phyloP scores from a whole-genome alignment of 2,888 invertebrate genomes.

The Nudaria mundana region DNA sequence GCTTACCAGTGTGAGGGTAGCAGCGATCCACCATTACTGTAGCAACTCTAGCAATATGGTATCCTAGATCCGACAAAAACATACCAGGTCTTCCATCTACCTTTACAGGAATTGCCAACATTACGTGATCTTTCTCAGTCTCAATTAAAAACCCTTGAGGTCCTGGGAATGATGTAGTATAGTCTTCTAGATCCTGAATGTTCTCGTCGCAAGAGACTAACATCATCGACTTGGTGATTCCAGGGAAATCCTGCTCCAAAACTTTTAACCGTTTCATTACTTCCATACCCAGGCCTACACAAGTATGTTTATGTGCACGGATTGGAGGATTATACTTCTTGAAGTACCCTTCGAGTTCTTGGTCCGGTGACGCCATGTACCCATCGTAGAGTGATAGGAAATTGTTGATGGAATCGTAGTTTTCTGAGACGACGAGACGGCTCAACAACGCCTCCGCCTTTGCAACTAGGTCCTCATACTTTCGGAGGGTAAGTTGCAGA shows the following conservation, averaged over 20 bases:
- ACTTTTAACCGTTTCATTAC: constrained; percentile 86
- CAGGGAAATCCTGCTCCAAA: constrained; percentile 82
- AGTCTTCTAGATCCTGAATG: constrained; percentile 83
- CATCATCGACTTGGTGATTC: constrained; percentile 85
- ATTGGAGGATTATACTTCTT: constrained; percentile 92
- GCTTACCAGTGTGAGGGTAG: constrained; percentile 93
- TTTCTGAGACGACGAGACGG: constrained; percentile 90
- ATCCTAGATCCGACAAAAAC: constrained; percentile 93
- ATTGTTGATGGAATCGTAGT: constrained; percentile 95
- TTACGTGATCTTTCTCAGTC: constrained; percentile 93
- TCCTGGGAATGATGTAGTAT: constrained; percentile 82
- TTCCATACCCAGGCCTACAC: constrained; percentile 94
- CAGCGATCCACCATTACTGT: constrained; percentile 93
- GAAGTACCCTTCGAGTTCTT: constrained; percentile 87
- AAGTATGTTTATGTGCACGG: constrained; percentile 91
- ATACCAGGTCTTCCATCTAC: constrained; percentile 88
- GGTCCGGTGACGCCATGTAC: constrained; percentile 85
- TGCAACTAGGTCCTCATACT: constrained; percentile 91
- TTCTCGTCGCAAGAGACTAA: constrained; percentile 95
- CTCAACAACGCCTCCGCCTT: constrained; percentile 92
- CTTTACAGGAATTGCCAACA: constrained; percentile 88
- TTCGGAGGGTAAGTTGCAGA: constrained; percentile 87
- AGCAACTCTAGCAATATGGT: constrained; percentile 93
- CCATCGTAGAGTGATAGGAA: constrained; percentile 86
- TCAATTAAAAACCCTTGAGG: constrained; percentile 82